These are phyloP conservation scores for Aphidius gifuensis DNA, from an alignment of 1,140 invertebrate genomes.

Conservation along the genomic window DNA sequence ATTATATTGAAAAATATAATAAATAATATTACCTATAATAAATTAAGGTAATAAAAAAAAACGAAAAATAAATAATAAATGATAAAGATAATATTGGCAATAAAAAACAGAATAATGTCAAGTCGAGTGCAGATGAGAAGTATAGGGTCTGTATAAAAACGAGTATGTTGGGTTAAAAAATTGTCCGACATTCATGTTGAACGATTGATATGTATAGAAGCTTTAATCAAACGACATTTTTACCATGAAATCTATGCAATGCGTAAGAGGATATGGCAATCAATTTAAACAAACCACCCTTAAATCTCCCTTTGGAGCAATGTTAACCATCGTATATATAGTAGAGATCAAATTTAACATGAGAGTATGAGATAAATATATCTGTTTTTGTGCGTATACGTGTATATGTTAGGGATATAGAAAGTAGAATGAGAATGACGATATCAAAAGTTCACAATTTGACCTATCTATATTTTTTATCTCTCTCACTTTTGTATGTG, in stretches of 20 bases:
- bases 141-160: constrained; percentile 1
- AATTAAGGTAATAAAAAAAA: too few relatives aligned
- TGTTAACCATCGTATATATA: too few relatives aligned
- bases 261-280: constrained; percentile 53
- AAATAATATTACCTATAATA: not conserved
- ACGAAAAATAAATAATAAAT: too few relatives aligned
- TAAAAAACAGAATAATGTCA: too few relatives aligned
- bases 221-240: constrained; percentile 24
- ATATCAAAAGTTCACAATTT: too few relatives aligned
- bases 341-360: too few relatives aligned
- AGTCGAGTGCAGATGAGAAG: not conserved
- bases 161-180: constrained; percentile 4
- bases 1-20: constrained; percentile 3
- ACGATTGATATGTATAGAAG: constrained; percentile 20
- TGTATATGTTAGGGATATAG: too few relatives aligned
- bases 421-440: too few relatives aligned
- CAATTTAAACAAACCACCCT: constrained; percentile 52
- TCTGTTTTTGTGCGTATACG: too few relatives aligned
- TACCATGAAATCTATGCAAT: constrained; percentile 33
- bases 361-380: too few relatives aligned
- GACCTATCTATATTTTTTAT: too few relatives aligned
- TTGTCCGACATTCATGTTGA: constrained; percentile 16
- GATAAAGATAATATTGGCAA: too few relatives aligned
- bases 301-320: constrained; percentile 17
- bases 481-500: constrained; percentile 26